phyloP scores from a whole-genome alignment of 1,140 invertebrate genomes.

The Neuroterus valhalla region DNA sequence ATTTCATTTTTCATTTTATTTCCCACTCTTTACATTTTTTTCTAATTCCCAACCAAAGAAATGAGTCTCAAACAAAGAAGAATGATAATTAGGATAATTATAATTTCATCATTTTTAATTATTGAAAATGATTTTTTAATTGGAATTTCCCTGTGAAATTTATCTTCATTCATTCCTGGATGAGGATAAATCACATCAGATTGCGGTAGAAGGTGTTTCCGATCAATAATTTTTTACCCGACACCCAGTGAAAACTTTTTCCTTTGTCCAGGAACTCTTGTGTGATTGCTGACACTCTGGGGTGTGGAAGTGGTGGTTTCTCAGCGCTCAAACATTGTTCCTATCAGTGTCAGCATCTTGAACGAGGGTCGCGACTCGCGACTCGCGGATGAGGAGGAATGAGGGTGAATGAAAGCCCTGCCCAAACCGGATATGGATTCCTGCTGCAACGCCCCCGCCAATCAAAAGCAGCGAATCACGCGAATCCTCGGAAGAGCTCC shows the following conservation, averaged over 20 bases:
- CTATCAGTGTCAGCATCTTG: conserved; percentile 54
- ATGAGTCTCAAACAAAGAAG: too few relatives aligned
- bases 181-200: conserved; percentile 16
- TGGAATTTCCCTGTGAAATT: background rate
- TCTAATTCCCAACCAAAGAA: too few relatives aligned
- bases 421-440: conserved; percentile 71
- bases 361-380: conserved; percentile 39
- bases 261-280: conserved; percentile 2
- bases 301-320: conserved; percentile 40
- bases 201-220: conserved; percentile 45
- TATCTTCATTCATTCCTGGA: background rate
- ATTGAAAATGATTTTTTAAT: too few relatives aligned
- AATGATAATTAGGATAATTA: too few relatives aligned
- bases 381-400: conserved; percentile 44
- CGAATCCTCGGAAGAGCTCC: conserved; percentile 66
- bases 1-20: too few relatives aligned
- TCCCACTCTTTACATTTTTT: too few relatives aligned
- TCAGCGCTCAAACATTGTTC: conserved; percentile 45
- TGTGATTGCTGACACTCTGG: conserved; percentile 7
- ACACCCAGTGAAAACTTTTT: conserved; percentile 44
- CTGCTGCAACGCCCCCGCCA: conserved; percentile 71
- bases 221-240: conserved; percentile 39
- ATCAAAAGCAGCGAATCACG: conserved; percentile 68
- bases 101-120: too few relatives aligned
- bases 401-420: conserved; percentile 57